A percentile compares a stretch with the other conserved stretches of the same genome.
These are phyloP conservation scores for Agrochola lota DNA, from an alignment of 2,888 invertebrate genomes.

Conservation along the genomic window DNA sequence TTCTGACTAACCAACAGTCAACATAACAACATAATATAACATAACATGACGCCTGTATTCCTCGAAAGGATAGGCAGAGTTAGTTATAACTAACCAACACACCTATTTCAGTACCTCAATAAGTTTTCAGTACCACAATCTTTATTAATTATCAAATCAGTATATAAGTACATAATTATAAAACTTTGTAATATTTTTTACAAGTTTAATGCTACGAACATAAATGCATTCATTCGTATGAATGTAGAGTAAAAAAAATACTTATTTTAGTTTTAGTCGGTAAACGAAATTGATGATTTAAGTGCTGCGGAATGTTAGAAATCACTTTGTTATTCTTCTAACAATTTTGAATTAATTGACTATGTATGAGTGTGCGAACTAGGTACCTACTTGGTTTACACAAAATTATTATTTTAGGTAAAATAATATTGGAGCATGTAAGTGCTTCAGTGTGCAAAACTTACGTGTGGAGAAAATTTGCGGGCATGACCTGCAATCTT, in stretches of 20 bases:
- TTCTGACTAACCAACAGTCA: neutral
- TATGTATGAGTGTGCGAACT: neutral
- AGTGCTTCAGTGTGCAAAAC: neutral
- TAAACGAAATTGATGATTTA: neutral
- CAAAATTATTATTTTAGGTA: slow-evolving; percentile 40
- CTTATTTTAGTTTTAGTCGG: neutral
- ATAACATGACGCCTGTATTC: neutral
- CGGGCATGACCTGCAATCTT: neutral
- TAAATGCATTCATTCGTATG: neutral
- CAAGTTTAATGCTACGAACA: neutral
- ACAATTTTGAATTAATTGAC: neutral
- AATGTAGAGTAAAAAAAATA: neutral
- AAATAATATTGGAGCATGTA: slow-evolving; percentile 9
- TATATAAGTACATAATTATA: no score
- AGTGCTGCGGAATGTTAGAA: neutral
- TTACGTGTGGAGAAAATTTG: neutral
- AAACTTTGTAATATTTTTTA: neutral
- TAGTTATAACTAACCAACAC: neutral
- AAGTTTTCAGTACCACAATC: no score
- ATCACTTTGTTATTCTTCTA: neutral
- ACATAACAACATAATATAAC: no score
- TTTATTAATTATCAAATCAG: neutral
- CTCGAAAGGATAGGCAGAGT: neutral
- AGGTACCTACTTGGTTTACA: slow-evolving; percentile 9
- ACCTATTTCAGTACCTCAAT: no score